Conservation (phyloP, 2,797 vertebrate species). For the Notoglanidium macrostoma region DNA sequence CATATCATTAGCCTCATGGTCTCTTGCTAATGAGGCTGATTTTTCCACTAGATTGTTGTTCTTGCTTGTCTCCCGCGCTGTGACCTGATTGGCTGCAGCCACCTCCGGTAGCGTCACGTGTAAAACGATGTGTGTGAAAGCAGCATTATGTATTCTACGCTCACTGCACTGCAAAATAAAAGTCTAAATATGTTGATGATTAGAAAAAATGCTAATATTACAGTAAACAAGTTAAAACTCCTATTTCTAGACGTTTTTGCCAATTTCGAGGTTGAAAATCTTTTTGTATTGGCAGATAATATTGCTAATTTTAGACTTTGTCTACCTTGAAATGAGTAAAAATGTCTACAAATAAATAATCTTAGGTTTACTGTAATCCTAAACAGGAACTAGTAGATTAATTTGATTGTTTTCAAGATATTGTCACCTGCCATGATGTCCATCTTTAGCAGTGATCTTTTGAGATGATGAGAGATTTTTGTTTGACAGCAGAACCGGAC, state of each 20-base stretch:
- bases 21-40: neutral
- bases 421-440: neutral
- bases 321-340: neutral
- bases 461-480: neutral
- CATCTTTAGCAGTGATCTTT: neutral
- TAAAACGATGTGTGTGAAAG: neutral
- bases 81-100: neutral
- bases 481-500: neutral
- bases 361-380: neutral
- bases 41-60: neutral
- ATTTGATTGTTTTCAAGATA: neutral
- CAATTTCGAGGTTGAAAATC: neutral
- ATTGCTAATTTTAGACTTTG: neutral
- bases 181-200: neutral
- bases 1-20: neutral
- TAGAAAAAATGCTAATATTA: neutral
- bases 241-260: neutral
- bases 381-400: neutral
- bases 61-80: neutral
- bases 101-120: neutral
- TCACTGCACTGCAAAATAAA: neutral
- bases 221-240: neutral
- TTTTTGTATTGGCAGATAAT: neutral
- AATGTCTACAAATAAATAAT: neutral
- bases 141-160: neutral